Base-by-base conservation (phyloP, 1,140 invertebrate species). In the Drosophila pruinosa region DNA sequence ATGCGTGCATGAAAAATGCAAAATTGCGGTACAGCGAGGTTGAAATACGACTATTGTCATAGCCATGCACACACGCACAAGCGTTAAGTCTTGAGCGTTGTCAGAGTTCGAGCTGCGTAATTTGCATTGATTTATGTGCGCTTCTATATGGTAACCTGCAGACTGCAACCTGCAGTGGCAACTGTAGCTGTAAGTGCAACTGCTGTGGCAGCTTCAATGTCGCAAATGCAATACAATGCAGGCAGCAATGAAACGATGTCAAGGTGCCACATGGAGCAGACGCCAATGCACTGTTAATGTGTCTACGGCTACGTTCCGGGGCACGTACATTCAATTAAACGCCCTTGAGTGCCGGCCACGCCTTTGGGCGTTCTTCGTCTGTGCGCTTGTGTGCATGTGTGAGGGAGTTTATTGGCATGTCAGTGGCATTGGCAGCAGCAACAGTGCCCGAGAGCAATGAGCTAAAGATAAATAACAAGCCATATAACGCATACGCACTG, bases 311-410 rank as follows among this genome's bases (percentile, higher is more conserved):
- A 56, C 64, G 43, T 88, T 74, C 78, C 74, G 61, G 52, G 80
- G 57, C 79, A 83, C 82, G 81, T 88, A 88, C 81, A 86, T 86
- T 86, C 82, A 86, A 86, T 86, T 86, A 86, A 86, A 86, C 81
- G 82, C 82, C 81, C 81, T 86, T 88, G 81, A 88, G 78, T 88
- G 74, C 64, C 59, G 62, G 62, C 62, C 67, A 75, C 67, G 80
- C 81, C 80, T 15, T 12, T 34, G 17, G 14, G 14, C 39, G 36
- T 15, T 43, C 54, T n/a, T 22, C 19, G 21, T 34, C 36, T 47
- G 28, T 19, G 45, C n/a, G 26, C 12, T 31, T 34, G 36, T 34
- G 54, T 34, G 71, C 50, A 34, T 63, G 36, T 56, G 31, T 48
- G 52, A 21, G 31, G 21, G 64, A 74, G 81, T 85, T 81, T 85